phyloP scores from a whole-genome alignment of 1,140 invertebrate genomes.

The Berghia stephanieae region DNA sequence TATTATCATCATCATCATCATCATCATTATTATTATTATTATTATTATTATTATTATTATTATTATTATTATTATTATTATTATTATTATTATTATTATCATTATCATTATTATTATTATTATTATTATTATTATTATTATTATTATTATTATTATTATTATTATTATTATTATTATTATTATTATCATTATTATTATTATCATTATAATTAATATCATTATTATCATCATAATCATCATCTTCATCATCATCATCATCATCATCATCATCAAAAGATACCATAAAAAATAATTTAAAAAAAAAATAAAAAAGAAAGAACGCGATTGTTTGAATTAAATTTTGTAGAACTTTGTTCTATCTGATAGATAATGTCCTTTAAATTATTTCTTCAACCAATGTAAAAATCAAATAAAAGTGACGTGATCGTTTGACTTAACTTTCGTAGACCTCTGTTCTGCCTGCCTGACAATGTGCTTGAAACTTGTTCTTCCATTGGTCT shows the following conservation, averaged over 20 bases:
- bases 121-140: background rate
- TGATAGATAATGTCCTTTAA: too few species aligned
- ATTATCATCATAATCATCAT: too few species aligned
- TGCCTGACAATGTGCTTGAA: background rate
- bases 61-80: too few species aligned
- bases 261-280: too few species aligned
- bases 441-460: background rate
- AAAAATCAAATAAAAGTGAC: background rate
- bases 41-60: too few species aligned
- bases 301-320: background rate
- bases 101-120: too few species aligned
- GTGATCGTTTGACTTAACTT: background rate
- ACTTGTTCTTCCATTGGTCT: background rate
- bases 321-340: too few species aligned
- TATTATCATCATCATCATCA: background rate
- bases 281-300: too few species aligned
- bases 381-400: background rate
- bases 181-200: slow-evolving; percentile 1
- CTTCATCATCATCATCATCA: too few species aligned
- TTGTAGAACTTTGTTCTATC: too few species aligned
- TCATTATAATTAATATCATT: background rate
- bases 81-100: too few species aligned
- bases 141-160: background rate
- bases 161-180: background rate
- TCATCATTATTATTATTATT: too few species aligned